Conservation (phyloP, 2,113 vertebrate genomes). For the Tauraco erythrolophus region DNA sequence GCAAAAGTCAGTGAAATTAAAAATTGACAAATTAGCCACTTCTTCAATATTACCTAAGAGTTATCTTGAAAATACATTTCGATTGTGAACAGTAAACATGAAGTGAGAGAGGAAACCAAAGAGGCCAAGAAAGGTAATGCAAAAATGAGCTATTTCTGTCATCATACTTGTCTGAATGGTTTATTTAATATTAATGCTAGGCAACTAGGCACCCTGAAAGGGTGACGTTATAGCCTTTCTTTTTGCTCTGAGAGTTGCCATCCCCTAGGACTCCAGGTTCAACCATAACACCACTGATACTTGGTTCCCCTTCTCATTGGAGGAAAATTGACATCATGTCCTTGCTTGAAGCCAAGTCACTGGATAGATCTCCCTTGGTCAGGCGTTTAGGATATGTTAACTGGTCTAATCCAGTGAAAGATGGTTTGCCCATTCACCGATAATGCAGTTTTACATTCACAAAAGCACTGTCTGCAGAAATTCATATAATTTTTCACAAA, state of each 20-base stretch:
- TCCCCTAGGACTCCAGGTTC: background rate
- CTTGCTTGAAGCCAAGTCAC: background rate
- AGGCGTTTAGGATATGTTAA: background rate
- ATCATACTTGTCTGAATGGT: background rate
- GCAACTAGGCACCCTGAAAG: background rate
- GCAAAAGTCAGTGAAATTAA: background rate
- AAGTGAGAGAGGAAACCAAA: background rate
- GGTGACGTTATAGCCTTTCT: background rate
- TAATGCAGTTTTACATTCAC: accelerated
- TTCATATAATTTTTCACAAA: background rate
- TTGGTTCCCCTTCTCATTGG: background rate
- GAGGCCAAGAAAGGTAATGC: background rate
- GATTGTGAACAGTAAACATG: background rate
- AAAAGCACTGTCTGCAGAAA: background rate
- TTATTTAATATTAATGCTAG: background rate
- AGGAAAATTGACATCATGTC: background rate
- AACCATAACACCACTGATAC: background rate
- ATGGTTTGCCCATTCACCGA: background rate
- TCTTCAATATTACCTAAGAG: background rate
- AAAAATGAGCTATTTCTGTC: background rate
- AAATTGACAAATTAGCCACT: background rate
- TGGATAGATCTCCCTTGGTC: background rate
- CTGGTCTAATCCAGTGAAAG: background rate
- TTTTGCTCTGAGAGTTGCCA: background rate
- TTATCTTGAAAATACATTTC: background rate